Conservation (phyloP, 2,797 vertebrate genomes). For the Cygnus olor region DNA sequence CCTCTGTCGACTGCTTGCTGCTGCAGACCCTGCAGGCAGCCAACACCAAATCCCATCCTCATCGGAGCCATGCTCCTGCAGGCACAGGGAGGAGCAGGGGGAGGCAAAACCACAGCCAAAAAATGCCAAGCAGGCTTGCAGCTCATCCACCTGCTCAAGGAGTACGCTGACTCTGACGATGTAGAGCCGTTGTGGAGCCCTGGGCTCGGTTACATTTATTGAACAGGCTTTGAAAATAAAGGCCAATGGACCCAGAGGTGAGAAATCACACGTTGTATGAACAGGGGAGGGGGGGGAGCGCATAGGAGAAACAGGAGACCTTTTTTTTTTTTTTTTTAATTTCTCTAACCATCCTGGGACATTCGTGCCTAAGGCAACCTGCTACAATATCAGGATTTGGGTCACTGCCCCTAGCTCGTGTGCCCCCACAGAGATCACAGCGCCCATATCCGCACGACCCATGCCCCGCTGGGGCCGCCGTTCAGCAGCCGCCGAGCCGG, state of each 20-base stretch:
- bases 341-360: not conserved
- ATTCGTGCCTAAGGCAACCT: no score
- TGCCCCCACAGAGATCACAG: not conserved
- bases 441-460: not conserved
- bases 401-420: accelerated
- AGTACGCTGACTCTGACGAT: not conserved
- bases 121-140: accelerated
- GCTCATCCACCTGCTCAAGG: not conserved
- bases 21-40: accelerated
- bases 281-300: no score
- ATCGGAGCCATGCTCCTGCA: no score
- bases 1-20: accelerated
- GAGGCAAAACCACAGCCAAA: not conserved
- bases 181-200: accelerated
- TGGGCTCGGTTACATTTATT: not conserved
- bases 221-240: not conserved
- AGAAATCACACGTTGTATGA: accelerated
- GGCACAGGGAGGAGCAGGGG: accelerated
- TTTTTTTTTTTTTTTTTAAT: not conserved
- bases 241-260: not conserved
- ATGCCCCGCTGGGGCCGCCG: no score
- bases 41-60: accelerated
- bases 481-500: no score
- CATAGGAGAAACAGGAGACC: accelerated
- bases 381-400: accelerated